Conservation (phyloP, 2,888 invertebrate genomes). For the Drosophila quinaria region DNA sequence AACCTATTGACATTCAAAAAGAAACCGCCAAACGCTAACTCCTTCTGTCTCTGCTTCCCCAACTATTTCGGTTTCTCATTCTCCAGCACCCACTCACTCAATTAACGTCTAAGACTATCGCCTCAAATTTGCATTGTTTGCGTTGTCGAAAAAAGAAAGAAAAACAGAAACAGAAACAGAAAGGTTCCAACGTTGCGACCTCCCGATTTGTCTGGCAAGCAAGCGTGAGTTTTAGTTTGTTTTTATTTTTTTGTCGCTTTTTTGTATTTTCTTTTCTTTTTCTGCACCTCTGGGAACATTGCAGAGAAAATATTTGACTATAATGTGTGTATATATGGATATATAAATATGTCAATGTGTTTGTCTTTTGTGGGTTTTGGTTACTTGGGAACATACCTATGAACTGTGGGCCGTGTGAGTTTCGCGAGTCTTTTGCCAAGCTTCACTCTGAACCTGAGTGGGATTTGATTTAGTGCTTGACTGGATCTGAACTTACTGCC, state of each 20-base stretch:
- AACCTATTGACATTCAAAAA: conserved; percentile 71
- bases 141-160: conserved; percentile 26
- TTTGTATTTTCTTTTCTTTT: conserved; percentile 10
- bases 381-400: conserved; percentile 50
- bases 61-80: not conserved
- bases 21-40: conserved; percentile 19
- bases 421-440: conserved; percentile 15
- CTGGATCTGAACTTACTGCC: conserved; percentile 2
- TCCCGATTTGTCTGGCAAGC: conserved; percentile 61
- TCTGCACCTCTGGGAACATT: conserved; percentile 58
- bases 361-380: conserved; percentile 58
- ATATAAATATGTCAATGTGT: conserved; percentile 67
- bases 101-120: conserved; percentile 39
- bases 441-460: conserved; percentile 6
- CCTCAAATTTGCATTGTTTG: conserved; percentile 64
- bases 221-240: conserved; percentile 56
- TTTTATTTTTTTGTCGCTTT: conserved; percentile 6
- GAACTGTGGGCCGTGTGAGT: conserved; percentile 49
- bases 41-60: conserved; percentile 20
- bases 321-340: conserved; percentile 66
- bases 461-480: conserved; percentile 33
- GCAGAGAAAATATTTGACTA: conserved; percentile 72
- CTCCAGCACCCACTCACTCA: conserved; percentile 48
- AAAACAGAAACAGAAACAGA: conserved; percentile 32
- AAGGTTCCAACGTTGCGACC: conserved; percentile 50